Evolutionary conservation across 2,888 invertebrate species (phyloP), one percentile per base, ranked within the genome.

Genomic region (Fissipunctia ypsillon): DNA sequence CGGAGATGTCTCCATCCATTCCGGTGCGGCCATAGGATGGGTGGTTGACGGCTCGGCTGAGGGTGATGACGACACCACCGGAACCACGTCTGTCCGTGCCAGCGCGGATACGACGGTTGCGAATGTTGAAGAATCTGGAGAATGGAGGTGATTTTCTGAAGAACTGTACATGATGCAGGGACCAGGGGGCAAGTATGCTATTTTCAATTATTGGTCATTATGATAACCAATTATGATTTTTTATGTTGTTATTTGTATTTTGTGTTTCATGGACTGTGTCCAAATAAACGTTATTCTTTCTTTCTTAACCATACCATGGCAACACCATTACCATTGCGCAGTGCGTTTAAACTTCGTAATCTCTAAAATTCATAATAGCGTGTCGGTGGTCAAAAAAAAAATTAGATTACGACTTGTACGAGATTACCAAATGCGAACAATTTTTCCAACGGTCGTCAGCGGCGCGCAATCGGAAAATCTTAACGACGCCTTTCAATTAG

Each of bases 61-160:
- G 63, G n/a, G 67, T 25, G 41, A 84, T 31, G 38, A 87, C 73
- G 35, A 74, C 69, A 3, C 92, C 92, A 0, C 90, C 91, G 0
- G 76, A 63, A 68, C 85, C 86, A 10, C 90, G 86, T 63, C 68
- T 81, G 48, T 86, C 86, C 48, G 89, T 59, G 0, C 91, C 91
- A 10, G 90, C 90, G 10, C 91, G 84, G 70, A 91, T 85, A 41
- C 90, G 91, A 19, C 89, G 88, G 72, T 56, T 73, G 5, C n/a
- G 2, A 3, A 72, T 22, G 1, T 6, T 16, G 69, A 80, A 86
- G 0, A 83, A 57, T 52, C 84, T 84, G 78, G 6, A 61, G 72
- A 69, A 28, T 1, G 3, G 25, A 64, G 19, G 0, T 6, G 3
- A 1, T 35, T 16, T 50, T 16, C 9, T 54, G n/a, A 64, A 28